Base-by-base conservation (phyloP, 30 jellyfish, hydroid and myxozoan genomes). In the Aurelia coerulea region DNA sequence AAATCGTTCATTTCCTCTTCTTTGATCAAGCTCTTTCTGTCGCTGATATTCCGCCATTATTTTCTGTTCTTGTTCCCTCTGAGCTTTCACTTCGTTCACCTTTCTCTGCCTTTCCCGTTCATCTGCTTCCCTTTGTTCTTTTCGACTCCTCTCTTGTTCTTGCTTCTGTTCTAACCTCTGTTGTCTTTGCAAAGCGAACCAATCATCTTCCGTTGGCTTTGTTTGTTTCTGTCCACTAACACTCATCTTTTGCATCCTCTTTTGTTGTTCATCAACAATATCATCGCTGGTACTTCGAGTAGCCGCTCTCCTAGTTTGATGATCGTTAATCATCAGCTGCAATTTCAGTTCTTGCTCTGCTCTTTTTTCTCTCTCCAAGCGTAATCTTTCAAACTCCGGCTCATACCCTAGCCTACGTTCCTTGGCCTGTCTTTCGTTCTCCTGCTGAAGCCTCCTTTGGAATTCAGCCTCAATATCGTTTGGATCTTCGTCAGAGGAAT, bases 121-220 rank as follows among this genome's bases (percentile, higher is more conserved):
- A 23, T 91, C 93, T 72, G 53, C 1, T 32, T 91, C 90, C 52
- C 52, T 29, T 78, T 86, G 97, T 56, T 92, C 95, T 9, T 76
- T 74, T 37, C 97, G 80, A 9, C 68, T 31, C 51, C 93, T 89
- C 54, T 92, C 98, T 65, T 88, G 97, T 32, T 91, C 97, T 58
- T 73, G 88, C 46, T 66, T 76, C 54, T 85, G 95, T 3, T 78
- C 88, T 63, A 75, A 65, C 33, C 92, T 97, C 58, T 84, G 68
- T 37, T 74, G 70, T 53, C 88, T 78, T 65, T 92, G 98, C 83
- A 89, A 76, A 2, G 88, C 76, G 58, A 92, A 32, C 94, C 97
- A 92, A 6, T 83, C 93, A 56, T 82, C 95, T 60, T 86, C 81
- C 68, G 83, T 42, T 17, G 83, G 54, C 56, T 76, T 70, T 23